Evolutionary conservation across 2,113 vertebrate genomes (phyloP).

Genomic region (Pollachius pollachius): DNA sequence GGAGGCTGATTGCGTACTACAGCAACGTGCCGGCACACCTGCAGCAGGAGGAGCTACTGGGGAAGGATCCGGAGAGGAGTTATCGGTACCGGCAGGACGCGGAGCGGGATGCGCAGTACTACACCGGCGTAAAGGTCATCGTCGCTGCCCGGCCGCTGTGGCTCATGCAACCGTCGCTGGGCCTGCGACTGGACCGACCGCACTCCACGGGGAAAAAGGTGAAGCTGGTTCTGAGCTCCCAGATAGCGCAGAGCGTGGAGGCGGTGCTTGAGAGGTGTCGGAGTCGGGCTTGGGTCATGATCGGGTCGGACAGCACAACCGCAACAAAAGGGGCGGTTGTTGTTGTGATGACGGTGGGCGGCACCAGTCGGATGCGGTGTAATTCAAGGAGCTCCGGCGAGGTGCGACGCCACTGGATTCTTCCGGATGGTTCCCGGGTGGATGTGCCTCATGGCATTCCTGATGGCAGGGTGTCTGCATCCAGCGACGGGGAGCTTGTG

Average conservation of each 20-base stretch:
- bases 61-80: constrained; percentile 60
- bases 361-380: constrained; percentile 72
- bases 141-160: constrained; percentile 77
- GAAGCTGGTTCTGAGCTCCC: constrained; percentile 67
- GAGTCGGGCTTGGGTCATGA: constrained; percentile 81
- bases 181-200: constrained; percentile 81
- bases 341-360: constrained; percentile 63
- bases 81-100: constrained; percentile 80
- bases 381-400: constrained; percentile 76
- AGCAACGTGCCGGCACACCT: constrained; percentile 84
- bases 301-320: constrained; percentile 65
- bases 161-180: constrained; percentile 82
- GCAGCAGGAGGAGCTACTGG: constrained; percentile 63
- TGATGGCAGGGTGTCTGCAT: constrained; percentile 72
- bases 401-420: constrained; percentile 74
- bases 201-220: constrained; percentile 79
- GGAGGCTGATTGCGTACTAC: constrained; percentile 91
- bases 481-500: constrained; percentile 69
- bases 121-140: constrained; percentile 82
- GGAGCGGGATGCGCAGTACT: constrained; percentile 80
- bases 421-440: constrained; percentile 79
- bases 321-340: constrained; percentile 10
- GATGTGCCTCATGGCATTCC: constrained; percentile 62
- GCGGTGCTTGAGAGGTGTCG: constrained; percentile 44
- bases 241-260: constrained; percentile 57